A percentile compares a stretch with the other conserved stretches of the same genome.
Evolutionary conservation across 2,888 invertebrate genomes (phyloP).

Genomic region (Lasius fuliginosus): DNA sequence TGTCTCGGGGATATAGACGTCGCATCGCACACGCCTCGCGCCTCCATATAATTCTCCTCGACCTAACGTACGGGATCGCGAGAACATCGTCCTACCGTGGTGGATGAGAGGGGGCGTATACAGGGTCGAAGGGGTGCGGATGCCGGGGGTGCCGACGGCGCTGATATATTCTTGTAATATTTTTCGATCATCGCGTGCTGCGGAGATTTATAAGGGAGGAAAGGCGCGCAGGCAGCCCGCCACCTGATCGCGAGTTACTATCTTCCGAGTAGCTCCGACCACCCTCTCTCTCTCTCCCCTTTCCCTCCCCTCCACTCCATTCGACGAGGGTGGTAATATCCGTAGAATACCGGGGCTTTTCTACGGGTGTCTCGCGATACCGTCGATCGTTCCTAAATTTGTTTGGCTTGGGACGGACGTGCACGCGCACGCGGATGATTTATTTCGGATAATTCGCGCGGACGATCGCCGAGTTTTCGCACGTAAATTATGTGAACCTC

Average conservation of each 20-base stretch:
- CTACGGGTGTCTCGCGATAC: constrained; percentile 58
- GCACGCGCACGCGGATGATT: constrained; percentile 53
- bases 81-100: constrained; percentile 61
- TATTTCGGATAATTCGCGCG: constrained; percentile 53
- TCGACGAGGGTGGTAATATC: constrained; percentile 55
- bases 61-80: constrained; percentile 72
- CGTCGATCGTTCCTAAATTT: constrained; percentile 57
- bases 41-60: constrained; percentile 81
- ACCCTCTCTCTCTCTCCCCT: background rate
- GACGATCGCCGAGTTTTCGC: constrained; percentile 46
- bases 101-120: constrained; percentile 48
- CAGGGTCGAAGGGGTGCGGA: constrained; percentile 51
- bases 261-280: constrained; percentile 64
- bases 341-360: constrained; percentile 47
- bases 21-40: constrained; percentile 76
- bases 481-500: constrained; percentile 53
- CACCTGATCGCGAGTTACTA: constrained; percentile 85
- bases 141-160: constrained; percentile 82
- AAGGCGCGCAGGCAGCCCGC: constrained; percentile 78
- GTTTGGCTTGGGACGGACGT: constrained; percentile 54
- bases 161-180: constrained; percentile 86
- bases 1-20: constrained; percentile 85
- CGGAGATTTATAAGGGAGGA: constrained; percentile 84
- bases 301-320: background rate
- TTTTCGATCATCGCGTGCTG: constrained; percentile 86